These are phyloP conservation scores for Clistopyga incitator DNA, from an alignment of 2,888 invertebrate species.

Conservation along the genomic window DNA sequence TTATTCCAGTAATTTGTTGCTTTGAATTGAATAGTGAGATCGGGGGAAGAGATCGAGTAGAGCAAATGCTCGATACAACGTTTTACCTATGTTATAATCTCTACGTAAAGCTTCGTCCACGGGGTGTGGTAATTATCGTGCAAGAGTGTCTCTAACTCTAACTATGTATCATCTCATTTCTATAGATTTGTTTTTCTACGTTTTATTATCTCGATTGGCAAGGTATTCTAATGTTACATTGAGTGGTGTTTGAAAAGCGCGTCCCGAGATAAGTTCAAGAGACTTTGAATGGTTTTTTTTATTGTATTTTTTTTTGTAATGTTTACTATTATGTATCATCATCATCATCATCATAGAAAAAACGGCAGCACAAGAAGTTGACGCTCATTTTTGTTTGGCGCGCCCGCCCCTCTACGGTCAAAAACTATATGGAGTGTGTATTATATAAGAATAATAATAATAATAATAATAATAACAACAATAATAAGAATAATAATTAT, in stretches of 20 bases:
- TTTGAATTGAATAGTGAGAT: slow-evolving; percentile 27
- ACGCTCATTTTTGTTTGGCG: slow-evolving; percentile 94
- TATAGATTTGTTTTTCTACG: slow-evolving; percentile 43
- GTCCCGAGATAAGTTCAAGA: slow-evolving; percentile 55
- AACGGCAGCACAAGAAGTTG: slow-evolving; percentile 90
- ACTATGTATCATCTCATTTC: slow-evolving; percentile 55
- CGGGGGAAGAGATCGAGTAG: slow-evolving; percentile 61
- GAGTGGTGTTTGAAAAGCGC: slow-evolving; percentile 56
- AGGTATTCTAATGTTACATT: slow-evolving; percentile 46
- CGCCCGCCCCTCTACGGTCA: slow-evolving; percentile 76
- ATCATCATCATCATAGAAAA: slow-evolving; percentile 68
- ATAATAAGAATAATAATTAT: slow-evolving; percentile 53
- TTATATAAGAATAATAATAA: slow-evolving; percentile 60
- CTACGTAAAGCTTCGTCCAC: slow-evolving; percentile 61
- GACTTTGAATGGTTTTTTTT: slow-evolving; percentile 44
- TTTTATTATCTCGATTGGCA: slow-evolving; percentile 38
- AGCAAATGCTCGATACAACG: slow-evolving; percentile 46
- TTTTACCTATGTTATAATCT: slow-evolving; percentile 51
- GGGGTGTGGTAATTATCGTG: slow-evolving; percentile 56
- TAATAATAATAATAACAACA: slow-evolving; percentile 53
- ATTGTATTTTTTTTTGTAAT: slow-evolving; percentile 68
- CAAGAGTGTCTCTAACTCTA: slow-evolving; percentile 64
- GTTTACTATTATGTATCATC: slow-evolving; percentile 64
- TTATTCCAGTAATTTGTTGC: too few relatives aligned
- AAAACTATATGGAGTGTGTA: slow-evolving; percentile 71